These are phyloP conservation scores for Philopedon plagiatum DNA, from an alignment of 2,888 invertebrate genomes.

Conservation along the genomic window DNA sequence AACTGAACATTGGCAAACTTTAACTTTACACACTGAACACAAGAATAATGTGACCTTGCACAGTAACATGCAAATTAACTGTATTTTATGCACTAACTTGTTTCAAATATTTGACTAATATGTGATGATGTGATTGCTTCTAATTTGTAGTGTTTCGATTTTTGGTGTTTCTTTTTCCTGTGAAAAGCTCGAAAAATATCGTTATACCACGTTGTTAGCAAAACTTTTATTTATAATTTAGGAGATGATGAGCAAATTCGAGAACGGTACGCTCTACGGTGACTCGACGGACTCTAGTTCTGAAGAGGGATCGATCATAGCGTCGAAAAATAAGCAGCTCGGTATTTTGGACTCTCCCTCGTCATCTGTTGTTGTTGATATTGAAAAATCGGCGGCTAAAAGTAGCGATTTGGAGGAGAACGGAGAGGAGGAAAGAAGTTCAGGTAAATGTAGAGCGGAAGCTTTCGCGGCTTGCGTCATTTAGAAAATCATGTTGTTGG, in stretches of 20 bases:
- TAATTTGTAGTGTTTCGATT: too few relatives aligned
- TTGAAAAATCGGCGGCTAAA: conserved; percentile 2
- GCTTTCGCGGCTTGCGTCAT: not conserved
- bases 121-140: too few relatives aligned
- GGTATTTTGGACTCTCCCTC: not conserved
- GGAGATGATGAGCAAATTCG: conserved; percentile 72
- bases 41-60: too few relatives aligned
- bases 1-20: too few relatives aligned
- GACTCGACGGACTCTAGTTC: conserved; percentile 65
- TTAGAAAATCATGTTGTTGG: too few relatives aligned
- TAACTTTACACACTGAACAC: too few relatives aligned
- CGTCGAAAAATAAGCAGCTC: not conserved
- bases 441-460: too few relatives aligned
- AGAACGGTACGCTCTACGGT: conserved; percentile 60
- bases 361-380: not conserved
- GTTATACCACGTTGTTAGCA: not conserved
- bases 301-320: conserved; percentile 56
- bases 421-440: conserved; percentile 28
- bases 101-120: too few relatives aligned
- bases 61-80: too few relatives aligned
- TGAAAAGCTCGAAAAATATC: too few relatives aligned
- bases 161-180: too few relatives aligned
- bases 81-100: too few relatives aligned
- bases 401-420: conserved; percentile 11
- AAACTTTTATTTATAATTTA: conserved; percentile 2